Evolutionary conservation across 2,113 vertebrate species (phyloP).

Genomic region (Lepisosteus oculatus): DNA sequence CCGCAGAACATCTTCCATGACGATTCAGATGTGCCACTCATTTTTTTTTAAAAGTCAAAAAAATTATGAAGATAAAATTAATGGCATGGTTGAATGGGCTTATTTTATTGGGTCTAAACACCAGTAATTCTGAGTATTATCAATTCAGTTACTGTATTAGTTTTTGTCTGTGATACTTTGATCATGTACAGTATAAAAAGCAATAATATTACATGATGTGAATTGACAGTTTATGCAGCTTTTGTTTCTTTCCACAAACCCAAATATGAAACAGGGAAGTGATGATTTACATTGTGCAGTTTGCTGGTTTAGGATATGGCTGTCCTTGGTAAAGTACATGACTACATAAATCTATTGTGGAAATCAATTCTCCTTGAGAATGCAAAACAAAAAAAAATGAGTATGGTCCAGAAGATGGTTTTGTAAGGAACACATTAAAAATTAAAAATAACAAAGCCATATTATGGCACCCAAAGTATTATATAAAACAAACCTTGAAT

Average conservation of each 20-base stretch:
- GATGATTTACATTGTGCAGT: too few species aligned
- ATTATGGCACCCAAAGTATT: slow-evolving; percentile 22
- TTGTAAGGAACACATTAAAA: slow-evolving; percentile 12
- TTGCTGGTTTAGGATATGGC: neutral
- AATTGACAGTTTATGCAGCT: neutral
- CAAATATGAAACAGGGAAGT: too few species aligned
- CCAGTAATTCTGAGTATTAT: neutral
- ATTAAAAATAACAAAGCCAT: slow-evolving; percentile 8
- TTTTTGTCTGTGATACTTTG: neutral
- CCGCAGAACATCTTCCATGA: too few species aligned
- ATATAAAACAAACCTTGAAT: slow-evolving; percentile 21
- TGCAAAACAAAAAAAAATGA: neutral
- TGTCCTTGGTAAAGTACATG: neutral
- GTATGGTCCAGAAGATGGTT: slow-evolving; percentile 17
- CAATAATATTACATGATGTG: neutral
- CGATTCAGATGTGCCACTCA: too few species aligned
- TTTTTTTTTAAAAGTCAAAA: neutral
- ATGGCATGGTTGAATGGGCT: neutral
- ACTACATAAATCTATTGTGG: slow-evolving; percentile 2
- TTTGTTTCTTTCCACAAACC: neutral
- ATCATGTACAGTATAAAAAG: slow-evolving; percentile 11
- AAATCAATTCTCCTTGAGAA: neutral
- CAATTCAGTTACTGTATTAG: neutral
- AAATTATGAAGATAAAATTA: neutral
- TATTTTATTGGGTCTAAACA: slow-evolving; percentile 14